Conservation (phyloP, 1,140 invertebrate species). For the Saccostrea cuccullata region DNA sequence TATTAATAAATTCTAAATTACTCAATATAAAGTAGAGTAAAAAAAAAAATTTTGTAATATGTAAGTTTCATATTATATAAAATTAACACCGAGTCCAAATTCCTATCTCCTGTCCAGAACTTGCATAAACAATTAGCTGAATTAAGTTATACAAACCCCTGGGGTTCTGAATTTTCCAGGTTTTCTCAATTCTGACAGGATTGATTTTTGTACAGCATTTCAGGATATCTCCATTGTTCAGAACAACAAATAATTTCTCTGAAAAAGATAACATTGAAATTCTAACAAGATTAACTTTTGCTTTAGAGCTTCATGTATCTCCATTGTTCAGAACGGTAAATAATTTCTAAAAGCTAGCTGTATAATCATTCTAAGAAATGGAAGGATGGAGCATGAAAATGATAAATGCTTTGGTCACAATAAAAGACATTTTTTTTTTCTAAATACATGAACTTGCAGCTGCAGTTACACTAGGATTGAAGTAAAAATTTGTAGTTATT, state of each 20-base stretch:
- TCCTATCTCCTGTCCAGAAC: too few relatives aligned
- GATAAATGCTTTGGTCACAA: background rate
- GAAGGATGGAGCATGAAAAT: background rate
- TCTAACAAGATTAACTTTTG: background rate
- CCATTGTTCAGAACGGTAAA: background rate
- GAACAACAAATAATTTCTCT: slow-evolving; percentile 74
- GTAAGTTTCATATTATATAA: too few relatives aligned
- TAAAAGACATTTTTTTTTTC: background rate
- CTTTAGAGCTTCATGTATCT: too few relatives aligned
- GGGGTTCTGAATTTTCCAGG: slow-evolving; percentile 71
- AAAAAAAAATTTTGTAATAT: background rate
- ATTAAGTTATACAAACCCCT: slow-evolving; percentile 58
- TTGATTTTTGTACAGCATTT: slow-evolving; percentile 73
- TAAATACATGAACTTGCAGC: background rate
- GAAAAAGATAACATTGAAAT: slow-evolving; percentile 44
- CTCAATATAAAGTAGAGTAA: background rate
- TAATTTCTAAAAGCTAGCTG: background rate
- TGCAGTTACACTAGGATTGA: background rate
- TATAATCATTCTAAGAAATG: background rate
- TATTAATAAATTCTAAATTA: too few relatives aligned
- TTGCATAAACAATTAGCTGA: too few relatives aligned
- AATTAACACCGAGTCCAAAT: too few relatives aligned
- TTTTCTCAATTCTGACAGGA: slow-evolving; percentile 68
- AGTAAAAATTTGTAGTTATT: background rate
- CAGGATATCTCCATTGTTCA: slow-evolving; percentile 73